Conservation (phyloP, 2,888 invertebrate genomes). For the Agrochola lychnidis region DNA sequence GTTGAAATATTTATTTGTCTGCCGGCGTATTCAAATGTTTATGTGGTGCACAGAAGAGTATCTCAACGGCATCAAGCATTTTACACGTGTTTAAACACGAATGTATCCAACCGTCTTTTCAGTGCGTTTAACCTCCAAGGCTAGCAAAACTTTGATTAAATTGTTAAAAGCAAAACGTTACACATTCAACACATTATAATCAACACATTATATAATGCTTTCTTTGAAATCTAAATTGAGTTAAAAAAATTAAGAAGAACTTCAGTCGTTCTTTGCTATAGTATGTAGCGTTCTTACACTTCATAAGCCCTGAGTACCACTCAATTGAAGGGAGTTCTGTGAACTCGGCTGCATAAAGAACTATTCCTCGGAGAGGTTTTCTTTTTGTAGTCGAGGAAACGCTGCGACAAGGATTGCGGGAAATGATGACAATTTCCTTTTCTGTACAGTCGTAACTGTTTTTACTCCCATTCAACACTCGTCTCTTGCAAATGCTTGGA, state of each 20-base stretch:
- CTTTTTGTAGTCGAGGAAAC: constrained; percentile 70
- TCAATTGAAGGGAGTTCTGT: constrained; percentile 75
- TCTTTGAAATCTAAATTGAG: constrained; percentile 39
- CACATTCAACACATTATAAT: background rate
- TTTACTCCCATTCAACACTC: constrained; percentile 68
- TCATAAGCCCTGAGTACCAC: constrained; percentile 70
- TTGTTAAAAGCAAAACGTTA: constrained; percentile 10
- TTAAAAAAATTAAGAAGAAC: constrained; percentile 32
- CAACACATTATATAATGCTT: no score
- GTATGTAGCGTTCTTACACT: constrained; percentile 68
- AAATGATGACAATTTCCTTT: constrained; percentile 78
- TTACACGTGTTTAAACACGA: constrained; percentile 48
- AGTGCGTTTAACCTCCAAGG: constrained; percentile 18
- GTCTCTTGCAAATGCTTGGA: constrained; percentile 62
- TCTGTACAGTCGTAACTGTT: constrained; percentile 66
- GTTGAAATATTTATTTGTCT: constrained; percentile 79
- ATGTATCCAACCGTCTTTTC: constrained; percentile 29
- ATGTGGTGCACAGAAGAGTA: constrained; percentile 43
- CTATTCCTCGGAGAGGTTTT: constrained; percentile 68
- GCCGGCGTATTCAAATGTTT: constrained; percentile 68
- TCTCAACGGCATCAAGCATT: constrained; percentile 33
- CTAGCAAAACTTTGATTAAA: constrained; percentile 12
- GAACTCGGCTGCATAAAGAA: constrained; percentile 75
- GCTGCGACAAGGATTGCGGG: constrained; percentile 72
- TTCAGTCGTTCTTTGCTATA: constrained; percentile 39